Conservation (phyloP, 2,888 invertebrate genomes). For the Erynnis tages region DNA sequence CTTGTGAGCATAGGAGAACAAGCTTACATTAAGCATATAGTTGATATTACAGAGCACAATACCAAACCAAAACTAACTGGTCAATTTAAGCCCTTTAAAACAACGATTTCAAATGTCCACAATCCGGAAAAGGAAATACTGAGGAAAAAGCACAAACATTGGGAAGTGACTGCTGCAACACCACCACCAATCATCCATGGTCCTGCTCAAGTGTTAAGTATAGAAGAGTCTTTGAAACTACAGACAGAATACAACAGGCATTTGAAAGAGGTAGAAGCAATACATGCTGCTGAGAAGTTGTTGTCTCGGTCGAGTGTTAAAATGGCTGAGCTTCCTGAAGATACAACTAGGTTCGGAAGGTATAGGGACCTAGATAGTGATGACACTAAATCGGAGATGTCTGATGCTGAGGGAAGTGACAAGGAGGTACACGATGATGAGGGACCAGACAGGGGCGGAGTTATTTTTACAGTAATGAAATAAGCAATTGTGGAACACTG, state of each 20-base stretch:
- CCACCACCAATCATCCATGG: constrained; percentile 81
- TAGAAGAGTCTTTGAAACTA: constrained; percentile 80
- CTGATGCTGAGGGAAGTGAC: constrained; percentile 73
- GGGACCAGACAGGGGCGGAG: constrained; percentile 79
- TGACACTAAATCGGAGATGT: constrained; percentile 49
- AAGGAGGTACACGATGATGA: constrained; percentile 82
- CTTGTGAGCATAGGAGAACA: constrained; percentile 68
- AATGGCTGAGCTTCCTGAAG: constrained; percentile 56
- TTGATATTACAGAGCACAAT: constrained; percentile 73
- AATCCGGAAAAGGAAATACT: constrained; percentile 77
- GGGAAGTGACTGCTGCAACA: constrained; percentile 84
- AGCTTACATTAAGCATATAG: constrained; percentile 78
- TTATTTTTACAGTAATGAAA: constrained; percentile 75
- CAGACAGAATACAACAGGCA: constrained; percentile 75
- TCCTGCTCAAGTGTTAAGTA: constrained; percentile 71
- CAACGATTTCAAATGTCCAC: constrained; percentile 78
- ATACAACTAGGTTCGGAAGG: constrained; percentile 55
- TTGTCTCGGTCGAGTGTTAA: constrained; percentile 59
- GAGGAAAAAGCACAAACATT: constrained; percentile 74
- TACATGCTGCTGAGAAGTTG: constrained; percentile 81
- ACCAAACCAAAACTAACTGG: constrained; percentile 51
- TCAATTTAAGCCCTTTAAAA: constrained; percentile 81
- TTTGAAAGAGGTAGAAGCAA: constrained; percentile 74
- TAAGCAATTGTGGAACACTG: too few relatives aligned
- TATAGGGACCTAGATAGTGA: constrained; percentile 64